phyloP scores from a whole-genome alignment of 2,797 vertebrate species.

The Scomberomorus guttatus region DNA sequence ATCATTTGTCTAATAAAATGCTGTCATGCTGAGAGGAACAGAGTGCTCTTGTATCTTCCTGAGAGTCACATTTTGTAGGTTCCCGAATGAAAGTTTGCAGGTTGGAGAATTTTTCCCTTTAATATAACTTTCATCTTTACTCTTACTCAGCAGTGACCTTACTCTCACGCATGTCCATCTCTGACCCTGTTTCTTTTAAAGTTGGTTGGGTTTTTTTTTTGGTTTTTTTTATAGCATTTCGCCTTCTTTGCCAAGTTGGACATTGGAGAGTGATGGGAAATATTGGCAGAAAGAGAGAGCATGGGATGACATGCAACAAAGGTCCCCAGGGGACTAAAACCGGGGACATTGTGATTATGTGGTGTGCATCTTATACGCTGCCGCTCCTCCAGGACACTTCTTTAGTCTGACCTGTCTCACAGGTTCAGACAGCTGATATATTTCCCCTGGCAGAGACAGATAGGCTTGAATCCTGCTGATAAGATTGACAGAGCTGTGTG shows the following conservation, averaged over 20 bases:
- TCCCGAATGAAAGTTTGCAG: slow-evolving; percentile 9
- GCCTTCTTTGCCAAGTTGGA: slow-evolving; percentile 7
- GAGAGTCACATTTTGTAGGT: slow-evolving; percentile 16
- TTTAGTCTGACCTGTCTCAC: slow-evolving; percentile 21
- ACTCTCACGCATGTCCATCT: slow-evolving; percentile 2
- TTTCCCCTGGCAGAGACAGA: slow-evolving; percentile 11
- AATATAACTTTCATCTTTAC: slow-evolving; percentile 1
- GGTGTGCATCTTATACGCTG: slow-evolving; percentile 6
- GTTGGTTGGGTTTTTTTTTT: not conserved
- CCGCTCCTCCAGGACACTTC: slow-evolving; percentile 5
- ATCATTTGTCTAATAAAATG: slow-evolving; percentile 84
- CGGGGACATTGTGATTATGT: not conserved
- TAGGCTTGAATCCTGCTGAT: slow-evolving; percentile 10
- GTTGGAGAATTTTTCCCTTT: slow-evolving; percentile 12
- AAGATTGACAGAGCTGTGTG: slow-evolving; percentile 1
- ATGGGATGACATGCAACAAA: slow-evolving; percentile 8
- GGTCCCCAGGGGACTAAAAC: slow-evolving; percentile 6
- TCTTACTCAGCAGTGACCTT: not conserved
- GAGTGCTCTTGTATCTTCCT: slow-evolving; percentile 50
- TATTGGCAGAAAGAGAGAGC: slow-evolving; percentile 3
- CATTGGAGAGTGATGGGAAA: slow-evolving; percentile 4
- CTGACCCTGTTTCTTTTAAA: not conserved
- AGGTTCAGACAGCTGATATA: slow-evolving; percentile 31
- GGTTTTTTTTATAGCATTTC: not conserved
- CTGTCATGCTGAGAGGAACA: slow-evolving; percentile 61